Percentiles rank a stretch among this genome's conserved stretches.
Evolutionary conservation across 1,140 invertebrate genomes (phyloP).

Genomic region (Drosophila baimaii): DNA sequence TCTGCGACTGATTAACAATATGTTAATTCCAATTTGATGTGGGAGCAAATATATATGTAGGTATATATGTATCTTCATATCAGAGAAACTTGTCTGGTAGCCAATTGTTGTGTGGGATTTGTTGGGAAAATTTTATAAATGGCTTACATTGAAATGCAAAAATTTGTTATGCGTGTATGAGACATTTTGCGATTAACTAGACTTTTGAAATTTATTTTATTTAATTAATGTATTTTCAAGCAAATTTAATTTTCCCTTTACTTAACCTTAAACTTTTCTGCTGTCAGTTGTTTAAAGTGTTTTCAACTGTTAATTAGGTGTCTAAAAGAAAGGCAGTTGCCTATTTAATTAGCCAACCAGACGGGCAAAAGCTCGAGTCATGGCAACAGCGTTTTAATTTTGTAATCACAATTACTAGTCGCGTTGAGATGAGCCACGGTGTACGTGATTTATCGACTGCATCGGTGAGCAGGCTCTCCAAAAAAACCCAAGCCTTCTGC

Average conservation of each 20-base stretch:
- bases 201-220: neutral
- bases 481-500: slow-evolving; percentile 9
- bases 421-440: slow-evolving; percentile 23
- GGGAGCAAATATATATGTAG: slow-evolving; percentile 13
- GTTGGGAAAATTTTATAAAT: slow-evolving; percentile 19
- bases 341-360: slow-evolving; percentile 23
- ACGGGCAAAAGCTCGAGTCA: neutral
- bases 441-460: slow-evolving; percentile 52
- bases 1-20: slow-evolving; percentile 38
- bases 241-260: neutral
- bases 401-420: slow-evolving; percentile 11
- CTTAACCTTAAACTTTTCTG: too few species aligned
- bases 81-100: slow-evolving; percentile 30
- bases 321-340: slow-evolving; percentile 8
- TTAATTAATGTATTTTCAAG: neutral
- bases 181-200: neutral
- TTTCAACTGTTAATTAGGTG: slow-evolving; percentile 29
- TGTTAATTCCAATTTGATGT: slow-evolving; percentile 31
- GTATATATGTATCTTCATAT: slow-evolving; percentile 27
- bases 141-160: neutral
- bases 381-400: slow-evolving; percentile 25
- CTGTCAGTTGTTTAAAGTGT: too few species aligned
- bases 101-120: slow-evolving; percentile 22
- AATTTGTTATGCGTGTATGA: neutral
- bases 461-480: slow-evolving; percentile 16